These are phyloP conservation scores for Cairina moschata DNA, from an alignment of 2,113 vertebrate genomes.

Conservation along the genomic window DNA sequence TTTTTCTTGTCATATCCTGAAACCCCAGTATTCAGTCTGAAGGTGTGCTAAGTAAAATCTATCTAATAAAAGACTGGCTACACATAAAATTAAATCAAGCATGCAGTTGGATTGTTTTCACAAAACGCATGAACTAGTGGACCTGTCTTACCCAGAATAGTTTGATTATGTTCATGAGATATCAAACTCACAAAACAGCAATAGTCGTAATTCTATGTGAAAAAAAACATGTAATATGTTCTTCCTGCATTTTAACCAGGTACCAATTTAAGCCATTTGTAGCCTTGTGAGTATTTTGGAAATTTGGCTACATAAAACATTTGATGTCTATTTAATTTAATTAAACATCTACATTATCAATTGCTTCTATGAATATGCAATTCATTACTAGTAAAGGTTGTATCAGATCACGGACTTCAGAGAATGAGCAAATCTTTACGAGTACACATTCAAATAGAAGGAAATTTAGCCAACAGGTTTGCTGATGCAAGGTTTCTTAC, in stretches of 20 bases:
- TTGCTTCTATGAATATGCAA: neutral
- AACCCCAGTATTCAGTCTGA: neutral
- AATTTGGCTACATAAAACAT: neutral
- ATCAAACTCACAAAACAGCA: neutral
- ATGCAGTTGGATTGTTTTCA: neutral
- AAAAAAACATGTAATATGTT: neutral
- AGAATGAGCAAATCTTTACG: neutral
- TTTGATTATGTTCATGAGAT: neutral
- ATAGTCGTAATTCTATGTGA: neutral
- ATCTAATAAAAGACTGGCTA: neutral
- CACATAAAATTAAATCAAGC: neutral
- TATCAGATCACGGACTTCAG: neutral
- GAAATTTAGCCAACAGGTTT: neutral
- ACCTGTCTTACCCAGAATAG: neutral
- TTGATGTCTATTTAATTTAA: neutral
- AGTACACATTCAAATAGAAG: rapidly evolving
- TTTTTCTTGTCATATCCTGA: neutral
- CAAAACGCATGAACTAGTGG: neutral
- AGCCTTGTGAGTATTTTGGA: neutral
- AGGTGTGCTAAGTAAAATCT: neutral
- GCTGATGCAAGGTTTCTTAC: neutral
- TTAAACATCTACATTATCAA: neutral
- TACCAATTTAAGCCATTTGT: neutral
- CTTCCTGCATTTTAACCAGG: neutral
- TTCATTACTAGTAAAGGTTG: neutral